A percentile compares a stretch with the other conserved stretches of the same genome.
Conservation (phyloP, 2,113 vertebrate species). For the Pantherophis guttatus region DNA sequence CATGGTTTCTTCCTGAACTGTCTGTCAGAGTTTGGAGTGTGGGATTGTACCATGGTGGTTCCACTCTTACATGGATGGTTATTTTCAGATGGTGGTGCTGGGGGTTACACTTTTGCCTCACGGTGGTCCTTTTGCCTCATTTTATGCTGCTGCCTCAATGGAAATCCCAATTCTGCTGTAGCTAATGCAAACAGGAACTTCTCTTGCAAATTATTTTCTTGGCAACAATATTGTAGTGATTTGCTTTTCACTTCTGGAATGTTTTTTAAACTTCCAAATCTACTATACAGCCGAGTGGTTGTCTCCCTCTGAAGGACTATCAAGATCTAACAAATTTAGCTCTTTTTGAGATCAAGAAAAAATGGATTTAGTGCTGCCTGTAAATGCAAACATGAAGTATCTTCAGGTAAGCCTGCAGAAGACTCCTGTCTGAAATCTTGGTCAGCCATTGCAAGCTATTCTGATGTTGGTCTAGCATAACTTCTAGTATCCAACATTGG, state of each 20-base stretch:
- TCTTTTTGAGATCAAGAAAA: not conserved
- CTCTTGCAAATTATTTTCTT: not conserved
- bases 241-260: not conserved
- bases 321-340: conserved; percentile 7
- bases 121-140: not conserved
- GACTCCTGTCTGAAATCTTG: not conserved
- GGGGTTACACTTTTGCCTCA: not conserved
- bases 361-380: not conserved
- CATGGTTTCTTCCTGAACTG: not conserved
- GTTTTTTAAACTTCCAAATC: not conserved
- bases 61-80: not conserved
- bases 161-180: not conserved
- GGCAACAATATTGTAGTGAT: not conserved
- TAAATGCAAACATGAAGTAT: not conserved
- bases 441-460: not conserved
- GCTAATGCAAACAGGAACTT: not conserved
- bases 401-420: not conserved
- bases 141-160: not conserved
- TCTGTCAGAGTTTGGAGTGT: not conserved
- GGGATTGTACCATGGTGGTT: not conserved
- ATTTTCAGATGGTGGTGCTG: not conserved
- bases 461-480: not conserved
- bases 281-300: not conserved
- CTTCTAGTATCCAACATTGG: not conserved
- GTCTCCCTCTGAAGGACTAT: not conserved